Evolutionary conservation across 2,797 vertebrate species (phyloP), one percentile per base, ranked within the genome.

Genomic region (Lagorchestes hirsutus): DNA sequence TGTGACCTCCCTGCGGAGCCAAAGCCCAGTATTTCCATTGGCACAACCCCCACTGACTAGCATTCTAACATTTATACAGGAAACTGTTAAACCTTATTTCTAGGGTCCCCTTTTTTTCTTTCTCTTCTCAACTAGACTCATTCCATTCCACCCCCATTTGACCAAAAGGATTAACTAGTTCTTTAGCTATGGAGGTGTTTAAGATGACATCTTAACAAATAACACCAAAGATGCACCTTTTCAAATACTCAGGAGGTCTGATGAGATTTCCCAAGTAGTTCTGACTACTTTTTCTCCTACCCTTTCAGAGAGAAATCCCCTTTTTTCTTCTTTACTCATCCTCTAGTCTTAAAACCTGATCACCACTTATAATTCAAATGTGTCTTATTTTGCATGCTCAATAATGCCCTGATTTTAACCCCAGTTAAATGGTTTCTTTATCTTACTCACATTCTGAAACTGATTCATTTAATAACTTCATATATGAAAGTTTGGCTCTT

Each of bases 401-500:
- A 74, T 9, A 56, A 90, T 98, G 98, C 97, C 98, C 98, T 97
- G 96, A 96, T 95, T 97, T 98, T 98, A 98, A 98, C 98, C 98
- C 96, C 54, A 34, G 97, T 92, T 54, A 96, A 97, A 97, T 59
- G 97, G 96, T 98, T 96, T 98, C 97, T 97, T 96, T 93, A 59
- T 98, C 96, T 98, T 97, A 98, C 96, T 98, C 98, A 98, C 90
- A 96, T 93, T 96, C 95, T 92, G 91, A 96, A 97, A 97, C 59
- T 98, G 98, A 99, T 97, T 98, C 98, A 98, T 98, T 97, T 96
- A 94, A 94, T 92, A 96, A 98, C 74, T 87, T 50, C 24, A 96
- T 96, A 91, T 94, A 56, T 97, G 93, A 96, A 96, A 93, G 95
- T 91, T 96, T 97, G 95, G 96, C 92, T 96, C 90, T 93, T 90